These are phyloP conservation scores for Trichogramma dendrolimi DNA, from an alignment of 2,888 invertebrate species.

Conservation along the genomic window DNA sequence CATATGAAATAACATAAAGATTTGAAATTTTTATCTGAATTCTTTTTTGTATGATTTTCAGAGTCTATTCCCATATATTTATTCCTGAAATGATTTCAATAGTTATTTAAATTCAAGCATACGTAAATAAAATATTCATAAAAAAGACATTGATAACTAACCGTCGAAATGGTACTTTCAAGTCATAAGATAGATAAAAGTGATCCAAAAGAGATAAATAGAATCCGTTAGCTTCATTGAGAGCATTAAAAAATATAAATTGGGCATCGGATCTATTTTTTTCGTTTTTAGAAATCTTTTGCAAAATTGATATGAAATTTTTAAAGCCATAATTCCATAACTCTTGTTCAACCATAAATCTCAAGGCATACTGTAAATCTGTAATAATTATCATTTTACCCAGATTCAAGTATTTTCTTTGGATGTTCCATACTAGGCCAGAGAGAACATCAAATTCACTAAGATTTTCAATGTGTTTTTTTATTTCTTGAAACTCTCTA, in stretches of 20 bases:
- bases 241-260: constrained; percentile 72
- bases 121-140: not conserved
- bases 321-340: constrained; percentile 86
- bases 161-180: constrained; percentile 73
- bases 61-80: not conserved
- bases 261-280: constrained; percentile 77
- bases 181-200: constrained; percentile 74
- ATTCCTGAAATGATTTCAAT: not conserved
- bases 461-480: too few species aligned
- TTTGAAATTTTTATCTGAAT: constrained; percentile 40
- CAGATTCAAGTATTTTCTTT: too few species aligned
- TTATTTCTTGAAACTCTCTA: too few species aligned
- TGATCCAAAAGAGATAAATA: constrained; percentile 77
- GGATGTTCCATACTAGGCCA: too few species aligned
- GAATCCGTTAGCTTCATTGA: constrained; percentile 82
- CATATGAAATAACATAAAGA: constrained; percentile 79
- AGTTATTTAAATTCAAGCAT: not conserved
- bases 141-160: constrained; percentile 23
- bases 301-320: constrained; percentile 76
- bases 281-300: constrained; percentile 73
- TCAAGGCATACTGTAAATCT: constrained; percentile 81
- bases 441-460: too few species aligned
- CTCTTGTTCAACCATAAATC: constrained; percentile 85
- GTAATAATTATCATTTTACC: too few species aligned
- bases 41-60: not conserved